Base-by-base conservation (phyloP, 2,797 vertebrate species). In the Danio tinwini region DNA sequence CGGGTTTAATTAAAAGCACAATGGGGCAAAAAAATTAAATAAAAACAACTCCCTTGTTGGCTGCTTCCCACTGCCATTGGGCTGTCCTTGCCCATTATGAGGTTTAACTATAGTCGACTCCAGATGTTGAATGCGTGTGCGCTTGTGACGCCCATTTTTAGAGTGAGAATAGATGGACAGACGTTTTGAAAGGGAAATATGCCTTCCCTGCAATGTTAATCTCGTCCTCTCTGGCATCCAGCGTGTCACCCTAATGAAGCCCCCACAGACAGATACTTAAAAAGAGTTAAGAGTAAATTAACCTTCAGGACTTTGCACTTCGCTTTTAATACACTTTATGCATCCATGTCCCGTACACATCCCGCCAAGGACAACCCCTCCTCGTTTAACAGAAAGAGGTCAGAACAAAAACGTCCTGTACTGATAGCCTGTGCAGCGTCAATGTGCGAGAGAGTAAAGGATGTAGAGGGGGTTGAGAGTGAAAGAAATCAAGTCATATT, bases 211-310 rank as follows among this genome's bases (percentile, higher is more conserved):
- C 87, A 93, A 94, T 93, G 93, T 93, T 93, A 93, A 93, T 90
- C 90, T 91, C 68, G 50, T 90, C 89, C 87, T 88, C 85, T 82
- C 86, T 85, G 82, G 86, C 88, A 90, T 87, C 89, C 87, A 86
- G 83, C 83, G 82, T 90, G 92, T 92, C 92, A 86, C 88, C 89
- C 87, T 94, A 94, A 94, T 94, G 92, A 94, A 92, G 91, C 92
- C 93, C 93, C 93, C 79, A 88, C 88, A 93, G 93, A 92, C 92
- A 45, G 88, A 91, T 90, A 90, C 90, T 93, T 93, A 93, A 92
- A 91, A 93, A 91, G 92, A 94, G 92, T 94, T 94, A 93, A 93
- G 91, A 91, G 91, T 91, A 93, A 93, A 94, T 94, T 94, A 94
- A 93, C 94, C 93, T 94, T 94, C 91, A 93, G 91, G 89, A 92